Evolutionary conservation across 2,888 invertebrate species (phyloP), one percentile per base, ranked within the genome.

Genomic region (Pristionchus fissidentatus): DNA sequence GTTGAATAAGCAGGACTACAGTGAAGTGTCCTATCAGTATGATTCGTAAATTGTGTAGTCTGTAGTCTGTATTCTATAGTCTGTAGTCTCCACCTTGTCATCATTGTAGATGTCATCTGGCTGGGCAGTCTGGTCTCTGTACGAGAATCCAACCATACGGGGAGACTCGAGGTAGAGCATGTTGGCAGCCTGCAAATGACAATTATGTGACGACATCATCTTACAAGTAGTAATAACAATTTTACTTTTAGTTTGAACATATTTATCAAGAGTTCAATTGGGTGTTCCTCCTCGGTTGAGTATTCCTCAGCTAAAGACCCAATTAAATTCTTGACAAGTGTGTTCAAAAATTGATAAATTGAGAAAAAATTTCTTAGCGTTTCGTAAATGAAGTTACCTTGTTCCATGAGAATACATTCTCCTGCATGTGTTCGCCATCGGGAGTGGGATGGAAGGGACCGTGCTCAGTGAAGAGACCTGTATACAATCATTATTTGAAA

Each of bases 111-210:
- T 81, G n/a, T 78, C 83, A 8, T 82, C 92, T 26, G 85, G 87
- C 3, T 92, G 89, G 35, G 87, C 88, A 0, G 52, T 79, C 8
- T 19, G 7, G 55, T 79, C 79, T 70, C 87, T 83, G 87, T 93
- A 94, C 0, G 94, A 94, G 88, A 92, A 94, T 15, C 94, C 94
- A 57, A 94, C 94, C 80, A 93, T 93, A 46, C 93, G 93, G 49
- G 94, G 94, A 1, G 94, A 92, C 88, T 94, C 94, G 84, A 94
- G 85, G 87, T 92, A 94, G 66, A 94, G 84, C 86, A 94, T 92
- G 88, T 94, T 94, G 32, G 93, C 93, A 0, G 46, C 46, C 80
- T 81, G 43, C 22, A 81, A 70, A n/a, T n/a, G n/a, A n/a, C n/a
- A n/a, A n/a, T n/a, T n/a, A n/a, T n/a, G n/a, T n/a, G n/a, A n/a